A percentile compares a stretch with the other conserved stretches of the same genome.
phyloP scores from a whole-genome alignment of 2,797 vertebrate genomes.

The Nannoperca obscura region DNA sequence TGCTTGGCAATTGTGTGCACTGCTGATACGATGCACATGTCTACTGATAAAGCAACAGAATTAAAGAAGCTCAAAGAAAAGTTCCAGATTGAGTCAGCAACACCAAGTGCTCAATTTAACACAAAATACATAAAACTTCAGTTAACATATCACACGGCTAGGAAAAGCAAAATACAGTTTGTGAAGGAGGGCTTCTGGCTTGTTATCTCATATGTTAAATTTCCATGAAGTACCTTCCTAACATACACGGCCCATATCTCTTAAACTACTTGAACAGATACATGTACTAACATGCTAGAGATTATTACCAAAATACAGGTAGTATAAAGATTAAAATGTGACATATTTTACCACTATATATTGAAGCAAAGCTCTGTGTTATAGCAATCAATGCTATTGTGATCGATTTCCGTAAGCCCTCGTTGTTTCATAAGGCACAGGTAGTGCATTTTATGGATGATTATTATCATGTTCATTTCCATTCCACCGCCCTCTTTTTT shows the following conservation, averaged over 20 bases:
- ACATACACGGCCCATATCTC: constrained; percentile 19
- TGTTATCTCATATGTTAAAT: constrained; percentile 15
- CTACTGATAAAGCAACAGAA: neutral
- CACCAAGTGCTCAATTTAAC: neutral
- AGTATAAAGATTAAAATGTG: constrained; percentile 72
- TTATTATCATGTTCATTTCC: constrained; percentile 73
- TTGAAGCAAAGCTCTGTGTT: constrained; percentile 55
- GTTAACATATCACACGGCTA: constrained; percentile 9
- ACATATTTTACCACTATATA: constrained; percentile 75
- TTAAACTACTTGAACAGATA: constrained; percentile 52
- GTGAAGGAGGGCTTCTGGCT: neutral
- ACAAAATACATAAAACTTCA: constrained; percentile 6
- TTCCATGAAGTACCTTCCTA: constrained; percentile 1
- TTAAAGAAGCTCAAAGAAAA: neutral
- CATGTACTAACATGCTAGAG: constrained; percentile 45
- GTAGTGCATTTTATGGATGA: constrained; percentile 60
- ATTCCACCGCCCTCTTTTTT: constrained; percentile 33
- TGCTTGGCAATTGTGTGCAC: neutral
- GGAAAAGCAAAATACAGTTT: neutral
- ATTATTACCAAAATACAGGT: constrained; percentile 58
- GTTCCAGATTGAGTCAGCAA: neutral
- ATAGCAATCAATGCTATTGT: constrained; percentile 69
- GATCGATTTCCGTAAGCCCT: constrained; percentile 71
- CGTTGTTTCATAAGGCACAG: constrained; percentile 66
- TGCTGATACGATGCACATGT: neutral